Percentiles rank a stretch among this genome's conserved stretches.
Conservation (phyloP, 1,140 invertebrate species). For the Caenorhabditis briggsae region DNA sequence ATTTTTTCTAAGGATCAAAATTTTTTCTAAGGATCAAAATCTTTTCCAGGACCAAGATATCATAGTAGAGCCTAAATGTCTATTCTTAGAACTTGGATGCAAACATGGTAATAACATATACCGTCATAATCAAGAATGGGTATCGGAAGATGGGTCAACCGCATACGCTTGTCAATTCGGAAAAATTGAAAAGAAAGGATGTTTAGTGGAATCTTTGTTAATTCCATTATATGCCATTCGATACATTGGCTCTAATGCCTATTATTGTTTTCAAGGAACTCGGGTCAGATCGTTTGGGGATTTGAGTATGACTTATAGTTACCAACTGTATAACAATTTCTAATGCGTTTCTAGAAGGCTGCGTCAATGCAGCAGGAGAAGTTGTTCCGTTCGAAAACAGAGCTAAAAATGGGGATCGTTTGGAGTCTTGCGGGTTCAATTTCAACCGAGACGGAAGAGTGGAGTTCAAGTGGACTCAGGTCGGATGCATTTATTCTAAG, state of each 20-base stretch:
- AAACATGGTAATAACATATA: not conserved
- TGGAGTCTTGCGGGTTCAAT: slow-evolving; percentile 46
- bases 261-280: slow-evolving; percentile 50
- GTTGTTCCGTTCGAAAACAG: slow-evolving; percentile 35
- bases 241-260: slow-evolving; percentile 35
- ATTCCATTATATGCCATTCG: slow-evolving; percentile 45
- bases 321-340: not conserved
- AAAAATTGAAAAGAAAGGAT: slow-evolving; percentile 48
- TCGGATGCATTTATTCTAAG: slow-evolving; percentile 53
- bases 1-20: too few species aligned
- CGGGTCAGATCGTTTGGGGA: slow-evolving; percentile 36
- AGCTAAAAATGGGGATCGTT: slow-evolving; percentile 21
- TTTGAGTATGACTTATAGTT: slow-evolving; percentile 7
- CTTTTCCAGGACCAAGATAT: too few species aligned
- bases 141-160: slow-evolving; percentile 12
- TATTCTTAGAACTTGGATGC: slow-evolving; percentile 44
- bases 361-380: not conserved
- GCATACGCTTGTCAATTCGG: slow-evolving; percentile 57
- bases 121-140: slow-evolving; percentile 45
- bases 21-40: too few species aligned
- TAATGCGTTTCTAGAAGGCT: slow-evolving; percentile 12
- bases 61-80: too few species aligned
- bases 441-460: slow-evolving; percentile 48
- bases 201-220: not conserved
- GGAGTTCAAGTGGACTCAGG: slow-evolving; percentile 38